Percentiles rank a stretch among this genome's conserved stretches.
phyloP scores from a whole-genome alignment of 1,140 invertebrate genomes.

The Camponotus floridanus region DNA sequence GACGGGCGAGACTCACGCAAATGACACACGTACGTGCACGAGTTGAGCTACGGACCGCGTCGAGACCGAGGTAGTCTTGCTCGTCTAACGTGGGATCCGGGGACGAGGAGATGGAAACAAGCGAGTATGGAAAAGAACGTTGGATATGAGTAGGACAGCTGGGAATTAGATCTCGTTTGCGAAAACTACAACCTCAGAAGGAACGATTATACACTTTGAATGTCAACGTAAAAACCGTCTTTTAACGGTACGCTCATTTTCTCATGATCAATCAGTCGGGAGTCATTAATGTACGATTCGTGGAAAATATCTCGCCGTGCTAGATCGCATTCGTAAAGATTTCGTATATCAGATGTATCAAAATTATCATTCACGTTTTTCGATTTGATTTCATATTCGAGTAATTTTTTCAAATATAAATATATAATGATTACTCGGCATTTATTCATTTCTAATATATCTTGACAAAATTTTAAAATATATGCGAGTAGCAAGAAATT shows the following conservation, averaged over 20 bases:
- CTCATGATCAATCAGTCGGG: not conserved
- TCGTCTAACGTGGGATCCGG: slow-evolving; percentile 38
- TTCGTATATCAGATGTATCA: not conserved
- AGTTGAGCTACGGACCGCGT: slow-evolving; percentile 48
- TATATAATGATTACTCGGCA: not conserved
- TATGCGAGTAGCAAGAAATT: not conserved
- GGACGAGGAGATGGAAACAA: slow-evolving; percentile 29
- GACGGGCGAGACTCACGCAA: slow-evolving; percentile 63
- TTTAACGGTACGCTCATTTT: not conserved
- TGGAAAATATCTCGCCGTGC: not conserved
- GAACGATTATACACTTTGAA: not conserved
- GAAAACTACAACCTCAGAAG: slow-evolving; percentile 1
- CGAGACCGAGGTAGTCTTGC: slow-evolving; percentile 25
- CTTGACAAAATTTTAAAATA: not conserved
- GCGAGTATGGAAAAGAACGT: not conserved
- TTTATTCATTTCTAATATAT: not conserved
- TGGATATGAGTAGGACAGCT: slow-evolving; percentile 20
- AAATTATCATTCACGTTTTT: not conserved
- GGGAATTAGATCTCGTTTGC: slow-evolving; percentile 47
- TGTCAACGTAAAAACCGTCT: not conserved
- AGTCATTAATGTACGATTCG: not conserved
- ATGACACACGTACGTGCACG: slow-evolving; percentile 65
- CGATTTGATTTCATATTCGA: not conserved
- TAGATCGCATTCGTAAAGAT: not conserved
- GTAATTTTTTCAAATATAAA: not conserved